These are phyloP conservation scores for Unio pictorum DNA, from an alignment of 2,888 invertebrate genomes.

Conservation along the genomic window DNA sequence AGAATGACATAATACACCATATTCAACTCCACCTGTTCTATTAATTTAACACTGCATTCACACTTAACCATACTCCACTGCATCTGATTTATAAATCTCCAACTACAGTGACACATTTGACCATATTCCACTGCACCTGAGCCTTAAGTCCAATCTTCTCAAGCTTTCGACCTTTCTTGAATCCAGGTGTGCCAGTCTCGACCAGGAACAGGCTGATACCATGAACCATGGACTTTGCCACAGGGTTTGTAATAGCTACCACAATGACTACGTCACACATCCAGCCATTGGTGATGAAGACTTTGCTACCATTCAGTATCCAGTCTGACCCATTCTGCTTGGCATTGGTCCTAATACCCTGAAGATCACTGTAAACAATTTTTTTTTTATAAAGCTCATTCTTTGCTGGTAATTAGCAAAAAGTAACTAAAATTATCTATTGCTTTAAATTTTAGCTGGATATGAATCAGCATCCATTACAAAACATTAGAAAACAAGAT, in stretches of 20 bases:
- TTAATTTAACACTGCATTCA: too few species aligned
- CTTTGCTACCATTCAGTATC: constrained; percentile 73
- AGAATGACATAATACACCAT: too few species aligned
- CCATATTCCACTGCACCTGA: constrained; percentile 43
- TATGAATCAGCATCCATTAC: too few species aligned
- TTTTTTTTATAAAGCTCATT: too few species aligned
- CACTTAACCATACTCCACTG: not conserved
- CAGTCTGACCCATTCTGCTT: constrained; percentile 71
- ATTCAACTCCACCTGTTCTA: too few species aligned
- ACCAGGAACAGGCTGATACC: constrained; percentile 73
- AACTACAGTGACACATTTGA: too few species aligned
- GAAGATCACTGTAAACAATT: constrained; percentile 68
- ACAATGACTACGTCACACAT: constrained; percentile 71
- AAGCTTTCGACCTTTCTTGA: constrained; percentile 71
- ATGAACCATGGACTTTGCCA: constrained; percentile 71
- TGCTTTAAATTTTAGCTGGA: too few species aligned
- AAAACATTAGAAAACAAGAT: too few species aligned
- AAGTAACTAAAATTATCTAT: too few species aligned
- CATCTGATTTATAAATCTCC: constrained; percentile 41
- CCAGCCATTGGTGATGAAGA: constrained; percentile 73
- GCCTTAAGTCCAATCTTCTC: constrained; percentile 72
- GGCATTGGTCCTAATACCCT: constrained; percentile 72
- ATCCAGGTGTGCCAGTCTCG: constrained; percentile 71
- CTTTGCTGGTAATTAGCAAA: too few species aligned
- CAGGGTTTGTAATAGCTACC: constrained; percentile 71